Conservation (phyloP, 37 sponge, comb jelly and placozoan species). For the Cliona cf. orientalis region DNA sequence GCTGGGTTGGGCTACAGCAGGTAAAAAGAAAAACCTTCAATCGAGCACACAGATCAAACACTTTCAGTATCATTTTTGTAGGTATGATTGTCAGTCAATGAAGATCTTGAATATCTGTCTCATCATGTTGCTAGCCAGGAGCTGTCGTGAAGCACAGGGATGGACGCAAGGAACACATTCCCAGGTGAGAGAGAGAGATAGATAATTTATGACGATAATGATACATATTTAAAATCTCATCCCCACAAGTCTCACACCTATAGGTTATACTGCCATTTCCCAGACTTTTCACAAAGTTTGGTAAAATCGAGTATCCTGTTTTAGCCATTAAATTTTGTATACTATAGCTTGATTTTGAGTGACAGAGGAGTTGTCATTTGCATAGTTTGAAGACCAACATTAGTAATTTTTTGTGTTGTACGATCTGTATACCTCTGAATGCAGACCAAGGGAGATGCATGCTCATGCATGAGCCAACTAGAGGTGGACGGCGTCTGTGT, state of each 20-base stretch:
- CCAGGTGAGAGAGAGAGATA: constrained; percentile 48
- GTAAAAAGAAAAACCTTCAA: constrained; percentile 28
- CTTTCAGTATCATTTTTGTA: neutral
- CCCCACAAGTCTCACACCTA: no score
- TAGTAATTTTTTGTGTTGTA: no score
- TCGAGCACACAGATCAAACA: no score
- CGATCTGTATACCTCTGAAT: neutral
- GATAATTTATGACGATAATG: neutral
- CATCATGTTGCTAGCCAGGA: constrained; percentile 57
- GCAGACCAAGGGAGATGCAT: constrained; percentile 60
- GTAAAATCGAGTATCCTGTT: neutral
- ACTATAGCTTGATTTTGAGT: no score
- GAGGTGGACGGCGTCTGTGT: constrained; percentile 49
- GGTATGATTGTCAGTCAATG: constrained; percentile 48
- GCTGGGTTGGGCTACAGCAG: constrained; percentile 67
- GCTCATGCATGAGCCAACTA: constrained; percentile 70
- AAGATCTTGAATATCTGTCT: constrained; percentile 50
- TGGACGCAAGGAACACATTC: constrained; percentile 58
- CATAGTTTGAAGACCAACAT: no score
- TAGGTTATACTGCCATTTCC: no score
- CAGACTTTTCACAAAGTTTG: no score
- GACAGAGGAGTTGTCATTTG: no score
- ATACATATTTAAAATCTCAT: no score
- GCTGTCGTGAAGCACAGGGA: constrained; percentile 61
- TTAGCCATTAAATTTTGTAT: no score